These are phyloP conservation scores for Hippopotamyrus pictus DNA, from an alignment of 2,797 vertebrate species.

Conservation along the genomic window DNA sequence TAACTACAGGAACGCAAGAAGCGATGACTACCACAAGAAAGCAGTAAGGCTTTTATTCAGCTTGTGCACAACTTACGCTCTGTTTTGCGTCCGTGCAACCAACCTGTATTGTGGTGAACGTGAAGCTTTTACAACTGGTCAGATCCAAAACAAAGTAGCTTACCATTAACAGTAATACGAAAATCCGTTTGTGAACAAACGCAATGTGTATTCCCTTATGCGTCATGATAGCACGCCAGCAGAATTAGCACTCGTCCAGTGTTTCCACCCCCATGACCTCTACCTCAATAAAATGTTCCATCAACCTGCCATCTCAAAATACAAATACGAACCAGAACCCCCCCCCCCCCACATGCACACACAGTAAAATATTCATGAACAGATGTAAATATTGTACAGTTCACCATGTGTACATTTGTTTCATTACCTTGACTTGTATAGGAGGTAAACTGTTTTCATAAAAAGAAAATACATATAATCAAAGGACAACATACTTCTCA, in stretches of 20 bases:
- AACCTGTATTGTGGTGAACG: neutral
- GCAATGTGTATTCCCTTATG: neutral
- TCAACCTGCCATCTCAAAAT: neutral
- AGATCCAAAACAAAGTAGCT: neutral
- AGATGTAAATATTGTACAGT: slow-evolving; percentile 29
- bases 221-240: neutral
- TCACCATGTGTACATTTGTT: slow-evolving; percentile 23
- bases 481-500: slow-evolving; percentile 16
- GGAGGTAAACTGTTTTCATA: slow-evolving; percentile 34
- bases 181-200: neutral
- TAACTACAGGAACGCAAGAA: neutral
- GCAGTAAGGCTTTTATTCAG: neutral
- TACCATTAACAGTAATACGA: neutral
- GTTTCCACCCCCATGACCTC: neutral
- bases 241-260: slow-evolving; percentile 5
- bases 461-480: slow-evolving; percentile 17
- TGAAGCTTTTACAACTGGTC: neutral
- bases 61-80: neutral
- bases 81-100: neutral
- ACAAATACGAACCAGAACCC: slow-evolving; percentile 32
- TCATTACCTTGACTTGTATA: slow-evolving; percentile 35
- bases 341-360: neutral
- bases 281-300: neutral
- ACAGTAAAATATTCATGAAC: slow-evolving; percentile 9
- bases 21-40: neutral